Percentiles rank a stretch among this genome's conserved stretches.
These are phyloP conservation scores for Ellobius talpinus DNA, from an alignment of 2,113 vertebrate species.

Conservation along the genomic window DNA sequence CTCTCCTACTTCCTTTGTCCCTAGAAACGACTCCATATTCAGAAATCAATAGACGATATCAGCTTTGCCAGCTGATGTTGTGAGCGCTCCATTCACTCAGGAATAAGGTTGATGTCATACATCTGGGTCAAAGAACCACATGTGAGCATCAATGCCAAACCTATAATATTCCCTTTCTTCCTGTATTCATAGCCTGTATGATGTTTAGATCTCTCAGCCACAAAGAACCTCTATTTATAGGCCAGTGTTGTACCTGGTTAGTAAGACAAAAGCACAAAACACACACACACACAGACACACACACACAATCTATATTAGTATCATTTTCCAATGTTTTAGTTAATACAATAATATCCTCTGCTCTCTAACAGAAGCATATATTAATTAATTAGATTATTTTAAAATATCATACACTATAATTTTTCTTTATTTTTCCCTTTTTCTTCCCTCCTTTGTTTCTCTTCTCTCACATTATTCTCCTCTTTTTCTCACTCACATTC, in stretches of 20 bases:
- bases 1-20: no score
- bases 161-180: not conserved
- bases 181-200: not conserved
- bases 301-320: not conserved
- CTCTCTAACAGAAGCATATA: not conserved
- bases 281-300: not conserved
- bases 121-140: not conserved
- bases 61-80: no score
- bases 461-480: not conserved
- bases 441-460: not conserved
- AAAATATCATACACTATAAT: not conserved
- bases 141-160: not conserved
- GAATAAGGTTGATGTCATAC: not conserved
- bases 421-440: not conserved
- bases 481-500: accelerated
- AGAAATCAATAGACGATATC: not conserved
- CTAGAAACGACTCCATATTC: accelerated
- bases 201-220: not conserved
- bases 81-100: accelerated
- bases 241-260: not conserved
- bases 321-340: not conserved
- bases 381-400: not conserved
- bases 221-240: not conserved
- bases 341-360: not conserved
- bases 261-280: not conserved